phyloP scores from a whole-genome alignment of 2,888 invertebrate genomes.

The Pristionchus maxplancki region DNA sequence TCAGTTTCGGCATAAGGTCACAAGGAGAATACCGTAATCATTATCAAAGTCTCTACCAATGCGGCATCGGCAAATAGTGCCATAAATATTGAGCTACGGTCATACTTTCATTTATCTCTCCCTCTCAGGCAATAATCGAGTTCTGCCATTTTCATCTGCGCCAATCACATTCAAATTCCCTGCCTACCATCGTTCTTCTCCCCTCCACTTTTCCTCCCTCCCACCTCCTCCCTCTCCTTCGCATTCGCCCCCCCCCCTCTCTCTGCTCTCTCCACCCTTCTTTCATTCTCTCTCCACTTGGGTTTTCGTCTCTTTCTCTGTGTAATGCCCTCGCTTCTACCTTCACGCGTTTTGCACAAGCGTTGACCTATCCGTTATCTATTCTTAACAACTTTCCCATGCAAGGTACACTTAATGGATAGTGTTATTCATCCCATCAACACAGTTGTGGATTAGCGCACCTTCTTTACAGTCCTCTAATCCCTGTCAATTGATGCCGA shows the following conservation, averaged over 20 bases:
- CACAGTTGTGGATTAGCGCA: too few species aligned
- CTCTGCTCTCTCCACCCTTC: not conserved
- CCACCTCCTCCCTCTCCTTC: not conserved
- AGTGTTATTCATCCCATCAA: too few species aligned
- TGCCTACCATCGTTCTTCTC: not conserved
- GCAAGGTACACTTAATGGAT: too few species aligned
- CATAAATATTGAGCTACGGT: too few species aligned
- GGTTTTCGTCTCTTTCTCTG: not conserved
- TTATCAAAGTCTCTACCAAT: too few species aligned
- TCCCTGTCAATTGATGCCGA: too few species aligned
- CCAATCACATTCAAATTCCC: not conserved
- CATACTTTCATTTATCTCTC: not conserved
- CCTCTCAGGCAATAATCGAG: not conserved
- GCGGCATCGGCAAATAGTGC: too few species aligned
- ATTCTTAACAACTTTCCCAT: not conserved
- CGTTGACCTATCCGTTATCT: not conserved
- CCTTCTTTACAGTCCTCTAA: too few species aligned
- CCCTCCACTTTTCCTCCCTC: not conserved
- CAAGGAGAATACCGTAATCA: too few species aligned
- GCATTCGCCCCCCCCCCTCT: not conserved
- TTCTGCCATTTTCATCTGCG: not conserved
- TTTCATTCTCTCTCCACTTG: not conserved
- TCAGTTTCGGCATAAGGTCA: too few species aligned
- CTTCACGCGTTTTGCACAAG: not conserved
- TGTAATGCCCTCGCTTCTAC: not conserved